Evolutionary conservation across 2,888 invertebrate species (phyloP), one percentile per base, ranked within the genome.

Genomic region (Drosophila rubida): DNA sequence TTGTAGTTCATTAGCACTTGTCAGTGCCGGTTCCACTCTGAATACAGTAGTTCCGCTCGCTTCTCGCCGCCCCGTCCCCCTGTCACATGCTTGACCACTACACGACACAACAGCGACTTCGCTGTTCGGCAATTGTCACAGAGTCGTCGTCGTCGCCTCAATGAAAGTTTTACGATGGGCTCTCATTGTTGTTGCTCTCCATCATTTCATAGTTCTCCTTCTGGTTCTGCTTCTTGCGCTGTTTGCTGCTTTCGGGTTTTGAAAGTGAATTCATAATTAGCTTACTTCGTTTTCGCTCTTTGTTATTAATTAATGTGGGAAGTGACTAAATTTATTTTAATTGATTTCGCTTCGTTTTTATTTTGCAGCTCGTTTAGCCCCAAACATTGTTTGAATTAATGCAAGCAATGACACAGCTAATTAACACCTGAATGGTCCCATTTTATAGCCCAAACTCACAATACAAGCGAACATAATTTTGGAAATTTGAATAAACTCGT

Each of bases 1-100:
- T 69, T 73, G 61, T 69, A 83, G 84, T 86, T 84, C 84, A 84
- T 84, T 84, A 84, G 84, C 83, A 84, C 86, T 80, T 83, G 80
- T 72, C 77, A 62, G 77, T 75, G 79, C 75, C 61, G 62, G 62
- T 75, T 72, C 64, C 75, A 71, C 45, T 68, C 68, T 64, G 63
- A 68, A 63, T 63, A 80, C 69, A 74, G 59, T 55, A 67, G 69
- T 22, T n/a, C 16, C 25, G 44, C 30, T 50, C 54, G 6, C 19
- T 25, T 14, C 50, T 16, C 9, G 11, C 5, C 5, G 7, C 14
- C 7, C 9, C 1, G 11, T 6, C 4, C 4, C 14, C 6, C 22
- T 7, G 19, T 4, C 50, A 5, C 30, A 14, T 22, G 19, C 30
- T 39, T 39, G 37, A 41, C 39, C 25, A 25, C 14, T 11, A 50